Evolutionary conservation across 2,797 vertebrate genomes (phyloP).

Genomic region (Coracias cyanogaster): DNA sequence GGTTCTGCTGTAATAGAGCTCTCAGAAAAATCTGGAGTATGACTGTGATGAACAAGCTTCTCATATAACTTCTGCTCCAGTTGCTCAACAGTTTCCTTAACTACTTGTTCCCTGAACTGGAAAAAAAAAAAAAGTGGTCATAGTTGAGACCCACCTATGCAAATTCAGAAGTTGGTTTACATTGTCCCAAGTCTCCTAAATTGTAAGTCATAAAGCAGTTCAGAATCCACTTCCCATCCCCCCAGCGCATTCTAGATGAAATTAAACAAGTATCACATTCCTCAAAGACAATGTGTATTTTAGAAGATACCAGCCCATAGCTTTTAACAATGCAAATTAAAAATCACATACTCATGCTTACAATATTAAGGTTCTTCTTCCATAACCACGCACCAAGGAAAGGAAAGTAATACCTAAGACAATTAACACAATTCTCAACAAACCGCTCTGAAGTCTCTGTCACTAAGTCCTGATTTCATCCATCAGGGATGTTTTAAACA

Average conservation of each 20-base stretch:
- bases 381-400: not conserved
- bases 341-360: not conserved
- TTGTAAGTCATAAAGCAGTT: not conserved
- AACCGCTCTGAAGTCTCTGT: not conserved
- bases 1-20: conserved; percentile 59
- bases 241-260: not conserved
- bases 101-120: conserved; percentile 95
- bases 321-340: not conserved
- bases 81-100: conserved; percentile 94
- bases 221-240: not conserved
- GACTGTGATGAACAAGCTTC: conserved; percentile 86
- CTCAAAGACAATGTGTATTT: not conserved
- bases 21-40: conserved; percentile 75
- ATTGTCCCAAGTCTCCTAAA: not conserved
- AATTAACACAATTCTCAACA: not conserved
- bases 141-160: accelerated
- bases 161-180: not conserved
- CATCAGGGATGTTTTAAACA: not conserved
- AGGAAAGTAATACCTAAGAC: not conserved
- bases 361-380: not conserved
- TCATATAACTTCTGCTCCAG: conserved; percentile 93
- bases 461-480: not conserved
- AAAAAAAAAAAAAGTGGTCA: not conserved
- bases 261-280: not conserved
- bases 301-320: not conserved